Conservation (phyloP, 2,888 invertebrate genomes). For the Julus scandinavius region DNA sequence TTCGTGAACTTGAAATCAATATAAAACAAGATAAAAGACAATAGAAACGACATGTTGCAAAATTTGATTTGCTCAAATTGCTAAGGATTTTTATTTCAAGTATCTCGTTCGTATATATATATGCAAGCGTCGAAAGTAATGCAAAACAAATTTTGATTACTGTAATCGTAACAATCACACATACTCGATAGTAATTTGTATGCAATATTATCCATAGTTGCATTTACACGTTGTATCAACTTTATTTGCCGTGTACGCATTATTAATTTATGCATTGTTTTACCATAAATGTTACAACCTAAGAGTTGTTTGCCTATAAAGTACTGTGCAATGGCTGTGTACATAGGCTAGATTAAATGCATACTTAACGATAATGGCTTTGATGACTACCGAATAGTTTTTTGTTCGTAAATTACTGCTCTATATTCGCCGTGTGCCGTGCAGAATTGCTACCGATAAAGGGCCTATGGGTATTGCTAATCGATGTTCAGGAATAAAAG, state of each 20-base stretch:
- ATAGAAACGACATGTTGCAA: too few relatives aligned
- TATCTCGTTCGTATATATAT: too few relatives aligned
- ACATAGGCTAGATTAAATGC: neutral
- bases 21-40: too few relatives aligned
- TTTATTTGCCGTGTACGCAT: neutral
- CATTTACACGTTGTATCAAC: neutral
- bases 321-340: neutral
- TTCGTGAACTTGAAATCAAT: too few relatives aligned
- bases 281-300: neutral
- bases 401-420: neutral
- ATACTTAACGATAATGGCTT: conserved; percentile 6
- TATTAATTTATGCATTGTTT: neutral
- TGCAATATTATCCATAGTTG: neutral
- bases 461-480: neutral
- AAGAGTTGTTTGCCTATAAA: neutral
- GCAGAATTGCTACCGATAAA: neutral
- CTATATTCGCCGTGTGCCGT: neutral
- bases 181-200: too few relatives aligned
- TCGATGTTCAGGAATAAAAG: neutral
- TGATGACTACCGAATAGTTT: neutral
- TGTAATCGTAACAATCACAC: too few relatives aligned
- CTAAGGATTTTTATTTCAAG: too few relatives aligned
- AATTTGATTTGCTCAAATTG: too few relatives aligned
- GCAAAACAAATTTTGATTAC: too few relatives aligned
- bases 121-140: too few relatives aligned